Evolutionary conservation across 2,888 invertebrate species (phyloP).

Genomic region (Trichogramma evanescens): DNA sequence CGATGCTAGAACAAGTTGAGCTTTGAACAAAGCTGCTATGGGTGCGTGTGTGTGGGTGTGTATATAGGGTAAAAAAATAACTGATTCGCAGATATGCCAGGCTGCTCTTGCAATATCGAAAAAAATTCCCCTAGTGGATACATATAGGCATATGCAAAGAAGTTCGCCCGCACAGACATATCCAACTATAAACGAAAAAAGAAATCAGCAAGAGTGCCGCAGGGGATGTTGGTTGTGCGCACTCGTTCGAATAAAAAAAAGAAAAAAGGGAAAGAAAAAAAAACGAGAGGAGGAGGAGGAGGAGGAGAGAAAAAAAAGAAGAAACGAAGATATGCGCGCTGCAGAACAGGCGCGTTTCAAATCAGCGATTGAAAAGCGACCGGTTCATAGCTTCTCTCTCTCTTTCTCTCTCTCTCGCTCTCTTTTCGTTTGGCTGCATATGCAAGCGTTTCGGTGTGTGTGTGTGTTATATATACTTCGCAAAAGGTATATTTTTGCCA

Average conservation of each 20-base stretch:
- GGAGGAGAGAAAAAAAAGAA: not conserved
- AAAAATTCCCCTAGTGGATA: too few relatives aligned
- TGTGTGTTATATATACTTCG: not conserved
- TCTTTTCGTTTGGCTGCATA: not conserved
- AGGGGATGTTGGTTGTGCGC: not conserved
- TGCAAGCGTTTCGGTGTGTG: not conserved
- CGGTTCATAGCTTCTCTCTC: not conserved
- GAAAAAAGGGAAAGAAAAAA: not conserved
- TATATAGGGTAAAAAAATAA: too few relatives aligned
- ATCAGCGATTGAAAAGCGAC: constrained; percentile 18
- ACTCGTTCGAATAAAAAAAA: not conserved
- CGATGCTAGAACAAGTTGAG: too few relatives aligned
- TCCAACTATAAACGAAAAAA: too few relatives aligned
- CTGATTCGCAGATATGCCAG: too few relatives aligned
- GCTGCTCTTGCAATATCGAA: too few relatives aligned
- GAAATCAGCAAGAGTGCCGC: not conserved
- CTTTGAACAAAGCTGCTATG: too few relatives aligned
- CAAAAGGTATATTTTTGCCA: constrained; percentile 7
- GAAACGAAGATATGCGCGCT: not conserved
- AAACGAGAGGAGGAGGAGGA: not conserved
- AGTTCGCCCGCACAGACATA: too few relatives aligned
- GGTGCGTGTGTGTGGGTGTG: too few relatives aligned
- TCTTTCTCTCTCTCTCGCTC: not conserved
- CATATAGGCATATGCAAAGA: too few relatives aligned
- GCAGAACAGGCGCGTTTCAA: constrained; percentile 5